Evolutionary conservation across 2,888 invertebrate species (phyloP).

Genomic region (Clepsis dumicolana): DNA sequence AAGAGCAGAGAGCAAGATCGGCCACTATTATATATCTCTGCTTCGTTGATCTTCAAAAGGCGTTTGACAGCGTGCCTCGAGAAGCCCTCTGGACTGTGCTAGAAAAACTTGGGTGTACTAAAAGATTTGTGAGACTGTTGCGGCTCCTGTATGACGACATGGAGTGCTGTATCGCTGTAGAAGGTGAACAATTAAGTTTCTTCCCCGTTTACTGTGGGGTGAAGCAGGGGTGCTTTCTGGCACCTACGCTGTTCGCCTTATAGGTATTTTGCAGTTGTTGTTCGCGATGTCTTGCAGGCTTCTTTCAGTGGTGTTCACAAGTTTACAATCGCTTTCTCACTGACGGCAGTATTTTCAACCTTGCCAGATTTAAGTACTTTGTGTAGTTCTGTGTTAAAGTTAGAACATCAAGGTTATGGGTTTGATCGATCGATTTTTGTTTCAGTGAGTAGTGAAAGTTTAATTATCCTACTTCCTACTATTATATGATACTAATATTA

Average conservation of each 20-base stretch:
- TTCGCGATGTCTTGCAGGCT: constrained; percentile 29
- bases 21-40: too few species aligned
- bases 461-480: too few species aligned
- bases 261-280: constrained; percentile 37
- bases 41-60: too few species aligned
- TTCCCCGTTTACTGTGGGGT: too few species aligned
- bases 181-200: too few species aligned
- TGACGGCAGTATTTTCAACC: constrained; percentile 38
- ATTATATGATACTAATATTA: too few species aligned
- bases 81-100: constrained; percentile 40
- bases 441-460: too few species aligned
- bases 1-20: not conserved
- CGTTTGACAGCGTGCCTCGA: constrained; percentile 42
- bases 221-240: too few species aligned
- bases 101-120: constrained; percentile 37
- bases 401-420: too few species aligned
- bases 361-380: constrained; percentile 18
- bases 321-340: constrained; percentile 43
- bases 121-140: constrained; percentile 41
- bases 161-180: constrained; percentile 39
- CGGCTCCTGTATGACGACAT: constrained; percentile 42
- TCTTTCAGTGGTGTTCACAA: constrained; percentile 18
- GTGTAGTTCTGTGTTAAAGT: too few species aligned
- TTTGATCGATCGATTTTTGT: too few species aligned
- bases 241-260: constrained; percentile 44